Evolutionary conservation across 2,113 vertebrate species (phyloP).

Genomic region (Chionis minor): DNA sequence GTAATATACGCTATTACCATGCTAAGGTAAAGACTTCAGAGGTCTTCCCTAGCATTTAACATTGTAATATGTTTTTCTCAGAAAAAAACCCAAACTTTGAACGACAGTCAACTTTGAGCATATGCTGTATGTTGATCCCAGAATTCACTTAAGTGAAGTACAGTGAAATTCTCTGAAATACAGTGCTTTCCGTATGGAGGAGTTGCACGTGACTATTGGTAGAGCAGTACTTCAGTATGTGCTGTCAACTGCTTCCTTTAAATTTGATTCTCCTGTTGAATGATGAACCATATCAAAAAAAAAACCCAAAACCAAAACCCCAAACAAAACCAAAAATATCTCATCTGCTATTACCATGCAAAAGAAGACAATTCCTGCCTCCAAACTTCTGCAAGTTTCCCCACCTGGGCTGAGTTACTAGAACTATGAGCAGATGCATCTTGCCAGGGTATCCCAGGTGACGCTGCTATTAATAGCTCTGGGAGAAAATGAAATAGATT

Average conservation of each 20-base stretch:
- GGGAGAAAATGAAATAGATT: not conserved
- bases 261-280: not conserved
- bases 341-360: not conserved
- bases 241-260: not conserved
- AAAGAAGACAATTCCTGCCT: not conserved
- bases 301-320: not conserved
- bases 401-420: not conserved
- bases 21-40: not conserved
- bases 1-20: not conserved
- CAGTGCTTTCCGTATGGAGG: not conserved
- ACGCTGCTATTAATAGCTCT: not conserved
- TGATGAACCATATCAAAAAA: not conserved
- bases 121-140: not conserved
- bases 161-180: not conserved
- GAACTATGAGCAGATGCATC: not conserved
- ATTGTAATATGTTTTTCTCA: not conserved
- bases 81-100: not conserved
- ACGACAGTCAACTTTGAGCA: not conserved
- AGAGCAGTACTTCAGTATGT: not conserved
- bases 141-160: not conserved
- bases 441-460: constrained; percentile 10
- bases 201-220: not conserved
- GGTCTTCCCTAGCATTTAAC: not conserved
- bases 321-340: not conserved
- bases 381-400: not conserved